Evolutionary conservation across 1,140 invertebrate species (phyloP).

Genomic region (Zelostemma sp.): DNA sequence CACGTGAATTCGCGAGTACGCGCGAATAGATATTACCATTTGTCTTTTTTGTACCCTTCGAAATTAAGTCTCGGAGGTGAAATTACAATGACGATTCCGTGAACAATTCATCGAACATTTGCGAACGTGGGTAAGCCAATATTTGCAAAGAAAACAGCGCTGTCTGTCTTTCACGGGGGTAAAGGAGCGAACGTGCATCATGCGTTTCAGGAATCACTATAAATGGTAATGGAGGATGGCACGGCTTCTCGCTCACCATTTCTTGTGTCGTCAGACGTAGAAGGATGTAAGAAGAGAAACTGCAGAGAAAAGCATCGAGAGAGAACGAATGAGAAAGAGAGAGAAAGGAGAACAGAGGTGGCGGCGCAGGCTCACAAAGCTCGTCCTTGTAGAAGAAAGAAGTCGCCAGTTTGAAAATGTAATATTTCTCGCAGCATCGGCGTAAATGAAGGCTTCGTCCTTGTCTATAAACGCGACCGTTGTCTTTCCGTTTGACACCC

Average conservation of each 20-base stretch:
- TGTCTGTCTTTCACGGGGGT: slow-evolving; percentile 41
- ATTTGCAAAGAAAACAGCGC: slow-evolving; percentile 19
- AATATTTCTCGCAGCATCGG: slow-evolving; percentile 59
- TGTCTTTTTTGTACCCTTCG: too few species aligned
- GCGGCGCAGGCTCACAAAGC: slow-evolving; percentile 28
- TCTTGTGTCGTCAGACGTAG: slow-evolving; percentile 10
- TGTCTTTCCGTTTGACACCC: slow-evolving; percentile 27
- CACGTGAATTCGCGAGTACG: too few species aligned
- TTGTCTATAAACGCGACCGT: background rate
- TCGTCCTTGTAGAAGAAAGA: slow-evolving; percentile 13
- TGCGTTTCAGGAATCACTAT: slow-evolving; percentile 64
- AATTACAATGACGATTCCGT: slow-evolving; percentile 35
- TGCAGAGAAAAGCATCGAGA: slow-evolving; percentile 6
- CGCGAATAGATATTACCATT: too few species aligned
- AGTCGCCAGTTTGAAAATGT: slow-evolving; percentile 57
- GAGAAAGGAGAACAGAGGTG: too few species aligned
- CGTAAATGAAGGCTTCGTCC: slow-evolving; percentile 58
- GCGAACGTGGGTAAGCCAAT: slow-evolving; percentile 6
- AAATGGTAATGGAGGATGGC: slow-evolving; percentile 65
- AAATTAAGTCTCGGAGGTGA: background rate
- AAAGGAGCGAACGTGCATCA: slow-evolving; percentile 41
- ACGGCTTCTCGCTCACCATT: slow-evolving; percentile 38
- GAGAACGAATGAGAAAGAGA: slow-evolving; percentile 20
- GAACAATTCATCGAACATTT: slow-evolving; percentile 22
- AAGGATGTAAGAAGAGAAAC: slow-evolving; percentile 3